Evolutionary conservation across 2,113 vertebrate genomes (phyloP), one percentile per base, ranked within the genome.

Genomic region (Oryzias curvinotus): DNA sequence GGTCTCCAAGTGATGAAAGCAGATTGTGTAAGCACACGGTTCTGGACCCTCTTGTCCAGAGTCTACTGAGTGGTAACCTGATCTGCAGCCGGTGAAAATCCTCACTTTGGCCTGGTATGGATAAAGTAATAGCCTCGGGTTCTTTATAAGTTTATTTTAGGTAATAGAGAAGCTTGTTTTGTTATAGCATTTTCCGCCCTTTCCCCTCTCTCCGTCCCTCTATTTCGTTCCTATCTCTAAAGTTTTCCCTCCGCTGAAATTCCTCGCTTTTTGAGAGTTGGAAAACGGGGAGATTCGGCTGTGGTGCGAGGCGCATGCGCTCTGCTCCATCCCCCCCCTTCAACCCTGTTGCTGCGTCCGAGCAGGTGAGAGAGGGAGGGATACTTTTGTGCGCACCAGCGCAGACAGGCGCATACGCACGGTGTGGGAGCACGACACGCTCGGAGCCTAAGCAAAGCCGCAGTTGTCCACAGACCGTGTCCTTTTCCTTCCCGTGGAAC

Each of bases 121-220:
- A 87, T 87, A 88, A 83, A 86, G 89, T 91, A 93, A 94, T 92
- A 94, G 93, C 92, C 93, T 49, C 58, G 81, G 90, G 91, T 91
- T 81, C 87, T 95, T 95, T 93, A 94, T 93, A 91, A 86, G 93
- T 93, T 95, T 94, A 94, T 95, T 95, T 93, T 93, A 91, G 93
- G 93, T 82, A 91, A 93, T 93, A 93, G 90, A 93, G 92, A 92
- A 89, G 84, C 87, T 85, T 93, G 92, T 93, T 95, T 95, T 94
- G 93, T 93, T 92, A 91, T 81, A 13, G 81, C 60, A 84, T 48
- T 84, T 87, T 90, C 91, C 77, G 79, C 91, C 91, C 84, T 80
- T 73, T 87, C 62, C 46, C 58, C 47, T 21, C 57, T 68, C 51
- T 51, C 46, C 36, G 36, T 45, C 52, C 28, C 41, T 75, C 90